phyloP scores from a whole-genome alignment of 1,140 invertebrate species.

The Zaprionus capensis region DNA sequence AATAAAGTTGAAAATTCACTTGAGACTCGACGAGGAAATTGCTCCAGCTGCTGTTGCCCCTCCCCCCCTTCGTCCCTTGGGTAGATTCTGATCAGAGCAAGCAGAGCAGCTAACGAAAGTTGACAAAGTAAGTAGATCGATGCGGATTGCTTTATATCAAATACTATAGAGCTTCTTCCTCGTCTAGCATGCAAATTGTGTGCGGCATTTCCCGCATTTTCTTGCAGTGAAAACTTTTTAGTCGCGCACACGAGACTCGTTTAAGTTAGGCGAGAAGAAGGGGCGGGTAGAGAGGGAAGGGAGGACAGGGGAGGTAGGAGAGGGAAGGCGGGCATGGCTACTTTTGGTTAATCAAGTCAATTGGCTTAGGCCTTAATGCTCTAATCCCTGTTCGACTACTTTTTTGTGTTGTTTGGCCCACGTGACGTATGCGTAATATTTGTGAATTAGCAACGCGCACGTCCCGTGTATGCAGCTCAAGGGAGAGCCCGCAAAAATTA shows the following conservation, averaged over 20 bases:
- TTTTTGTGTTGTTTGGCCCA: background rate
- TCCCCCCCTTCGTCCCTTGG: conserved; percentile 30
- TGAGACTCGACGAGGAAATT: conserved; percentile 51
- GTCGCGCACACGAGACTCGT: conserved; percentile 6
- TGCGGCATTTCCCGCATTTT: conserved; percentile 39
- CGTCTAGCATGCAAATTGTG: conserved; percentile 37
- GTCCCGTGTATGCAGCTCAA: conserved; percentile 2
- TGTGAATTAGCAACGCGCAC: conserved; percentile 12
- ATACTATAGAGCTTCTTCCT: background rate
- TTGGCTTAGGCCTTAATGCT: conserved; percentile 30
- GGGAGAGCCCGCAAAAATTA: conserved; percentile 15
- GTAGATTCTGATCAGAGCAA: conserved; percentile 38
- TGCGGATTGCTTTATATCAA: conserved; percentile 42
- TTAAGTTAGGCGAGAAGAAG: background rate
- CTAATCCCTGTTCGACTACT: conserved; percentile 4
- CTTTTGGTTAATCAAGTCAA: conserved; percentile 44
- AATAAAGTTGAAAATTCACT: conserved; percentile 77
- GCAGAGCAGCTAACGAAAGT: conserved; percentile 25
- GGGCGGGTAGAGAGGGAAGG: background rate
- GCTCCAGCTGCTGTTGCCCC: background rate
- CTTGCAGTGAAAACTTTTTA: conserved; percentile 18
- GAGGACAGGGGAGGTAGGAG: background rate
- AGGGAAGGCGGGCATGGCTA: background rate
- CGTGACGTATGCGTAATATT: conserved; percentile 43
- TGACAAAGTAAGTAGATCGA: conserved; percentile 47